Conservation (phyloP, 1,140 invertebrate genomes). For the Bombus difficillimus region DNA sequence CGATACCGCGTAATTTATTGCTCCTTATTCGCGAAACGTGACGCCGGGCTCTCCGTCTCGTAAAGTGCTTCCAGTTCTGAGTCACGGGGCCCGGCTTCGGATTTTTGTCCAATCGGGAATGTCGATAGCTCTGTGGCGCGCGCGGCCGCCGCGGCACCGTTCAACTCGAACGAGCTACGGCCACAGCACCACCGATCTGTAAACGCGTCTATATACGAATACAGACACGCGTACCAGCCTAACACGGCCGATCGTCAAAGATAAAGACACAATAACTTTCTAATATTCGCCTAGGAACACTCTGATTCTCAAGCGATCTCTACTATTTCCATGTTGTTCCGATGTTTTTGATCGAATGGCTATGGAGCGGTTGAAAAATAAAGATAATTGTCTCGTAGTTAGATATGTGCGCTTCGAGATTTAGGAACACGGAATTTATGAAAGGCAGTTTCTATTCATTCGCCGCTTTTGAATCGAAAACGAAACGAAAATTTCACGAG, state of each 20-base stretch:
- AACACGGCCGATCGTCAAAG: constrained; percentile 61
- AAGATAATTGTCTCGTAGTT: no score
- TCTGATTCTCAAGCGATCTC: constrained; percentile 33
- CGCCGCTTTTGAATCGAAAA: no score
- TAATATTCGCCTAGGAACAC: constrained; percentile 55
- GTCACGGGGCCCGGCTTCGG: constrained; percentile 65
- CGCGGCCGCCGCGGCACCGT: constrained; percentile 52
- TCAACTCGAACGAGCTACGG: constrained; percentile 55
- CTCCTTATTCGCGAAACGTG: constrained; percentile 78
- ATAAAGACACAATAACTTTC: constrained; percentile 69
- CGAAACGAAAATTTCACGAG: not conserved
- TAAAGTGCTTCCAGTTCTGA: constrained; percentile 79
- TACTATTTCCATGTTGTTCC: not conserved
- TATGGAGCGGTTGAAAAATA: not conserved
- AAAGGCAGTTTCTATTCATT: no score
- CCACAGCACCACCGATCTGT: not conserved
- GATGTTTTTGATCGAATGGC: not conserved
- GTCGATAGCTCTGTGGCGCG: constrained; percentile 70
- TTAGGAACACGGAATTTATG: no score
- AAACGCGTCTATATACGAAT: not conserved
- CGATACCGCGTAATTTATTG: constrained; percentile 81
- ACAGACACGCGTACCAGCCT: not conserved
- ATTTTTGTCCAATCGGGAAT: constrained; percentile 80
- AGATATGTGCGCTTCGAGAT: no score
- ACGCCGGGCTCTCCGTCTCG: constrained; percentile 72